These are phyloP conservation scores for Serinus canaria DNA, from an alignment of 2,113 vertebrate species.

Conservation along the genomic window DNA sequence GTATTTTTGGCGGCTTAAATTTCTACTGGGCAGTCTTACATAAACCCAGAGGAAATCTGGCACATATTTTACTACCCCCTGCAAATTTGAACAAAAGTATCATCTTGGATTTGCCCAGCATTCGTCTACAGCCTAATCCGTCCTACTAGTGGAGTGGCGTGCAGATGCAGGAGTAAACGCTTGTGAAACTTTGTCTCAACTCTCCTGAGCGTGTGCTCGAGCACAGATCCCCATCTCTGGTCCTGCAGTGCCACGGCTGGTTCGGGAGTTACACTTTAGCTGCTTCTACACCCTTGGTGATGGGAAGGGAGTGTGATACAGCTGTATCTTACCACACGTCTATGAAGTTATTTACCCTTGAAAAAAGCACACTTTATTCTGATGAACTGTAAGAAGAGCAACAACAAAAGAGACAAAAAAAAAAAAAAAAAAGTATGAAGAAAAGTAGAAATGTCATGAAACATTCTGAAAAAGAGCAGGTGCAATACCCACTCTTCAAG, in stretches of 20 bases:
- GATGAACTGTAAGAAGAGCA: neutral
- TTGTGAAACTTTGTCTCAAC: neutral
- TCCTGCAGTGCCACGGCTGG: slow-evolving; percentile 54
- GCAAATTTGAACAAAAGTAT: neutral
- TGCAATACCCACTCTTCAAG: neutral
- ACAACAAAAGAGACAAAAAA: neutral
- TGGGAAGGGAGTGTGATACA: neutral
- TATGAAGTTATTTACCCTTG: neutral
- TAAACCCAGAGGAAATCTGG: neutral
- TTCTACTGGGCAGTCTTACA: neutral
- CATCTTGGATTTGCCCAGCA: neutral
- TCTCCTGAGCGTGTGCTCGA: neutral
- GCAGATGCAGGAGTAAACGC: neutral
- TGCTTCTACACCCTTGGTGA: neutral
- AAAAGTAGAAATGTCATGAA: neutral
- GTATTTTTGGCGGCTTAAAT: neutral
- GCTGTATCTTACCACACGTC: neutral
- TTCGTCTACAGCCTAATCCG: neutral
- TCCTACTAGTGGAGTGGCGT: accelerated
- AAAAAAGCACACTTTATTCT: neutral
- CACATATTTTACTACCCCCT: neutral
- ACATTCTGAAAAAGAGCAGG: neutral
- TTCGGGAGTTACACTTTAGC: slow-evolving; percentile 5
- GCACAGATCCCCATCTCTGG: neutral
- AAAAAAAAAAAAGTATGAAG: neutral